phyloP scores from a whole-genome alignment of 2,113 vertebrate genomes.

The Toxostoma redivivum region DNA sequence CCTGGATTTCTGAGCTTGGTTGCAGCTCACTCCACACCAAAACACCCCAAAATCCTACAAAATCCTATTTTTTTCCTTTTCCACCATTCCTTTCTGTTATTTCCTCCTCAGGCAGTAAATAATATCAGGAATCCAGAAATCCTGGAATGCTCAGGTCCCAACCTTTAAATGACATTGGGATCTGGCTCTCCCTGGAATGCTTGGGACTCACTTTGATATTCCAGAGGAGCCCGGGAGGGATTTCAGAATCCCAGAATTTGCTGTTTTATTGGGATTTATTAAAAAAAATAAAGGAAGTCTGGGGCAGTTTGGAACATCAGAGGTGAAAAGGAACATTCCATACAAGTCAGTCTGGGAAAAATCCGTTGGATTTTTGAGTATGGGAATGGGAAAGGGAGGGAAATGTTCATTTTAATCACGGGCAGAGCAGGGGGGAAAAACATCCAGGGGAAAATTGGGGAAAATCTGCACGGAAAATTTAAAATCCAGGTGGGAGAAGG shows the following conservation, averaged over 20 bases:
- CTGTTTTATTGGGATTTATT: neutral
- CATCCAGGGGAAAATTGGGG: neutral
- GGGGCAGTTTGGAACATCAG: neutral
- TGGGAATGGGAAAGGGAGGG: neutral
- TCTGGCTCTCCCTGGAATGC: neutral
- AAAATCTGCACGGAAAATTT: neutral
- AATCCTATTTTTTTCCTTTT: neutral
- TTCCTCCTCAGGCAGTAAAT: neutral
- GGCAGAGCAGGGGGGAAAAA: neutral
- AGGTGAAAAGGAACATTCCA: neutral
- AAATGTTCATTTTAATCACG: neutral
- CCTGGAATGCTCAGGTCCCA: neutral
- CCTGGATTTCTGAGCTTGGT: neutral
- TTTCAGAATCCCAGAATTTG: neutral
- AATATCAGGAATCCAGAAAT: neutral
- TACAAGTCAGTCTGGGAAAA: neutral
- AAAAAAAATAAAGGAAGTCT: no score
- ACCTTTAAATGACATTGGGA: constrained; percentile 48
- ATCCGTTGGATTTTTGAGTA: accelerated
- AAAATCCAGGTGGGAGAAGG: neutral
- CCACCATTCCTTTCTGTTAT: accelerated
- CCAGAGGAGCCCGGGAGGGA: neutral
- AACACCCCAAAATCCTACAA: neutral
- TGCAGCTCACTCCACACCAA: accelerated
- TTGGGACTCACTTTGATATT: neutral